Percentiles rank a stretch among this genome's conserved stretches.
phyloP scores from a whole-genome alignment of 2,113 vertebrate genomes.

The Jaculus jaculus region DNA sequence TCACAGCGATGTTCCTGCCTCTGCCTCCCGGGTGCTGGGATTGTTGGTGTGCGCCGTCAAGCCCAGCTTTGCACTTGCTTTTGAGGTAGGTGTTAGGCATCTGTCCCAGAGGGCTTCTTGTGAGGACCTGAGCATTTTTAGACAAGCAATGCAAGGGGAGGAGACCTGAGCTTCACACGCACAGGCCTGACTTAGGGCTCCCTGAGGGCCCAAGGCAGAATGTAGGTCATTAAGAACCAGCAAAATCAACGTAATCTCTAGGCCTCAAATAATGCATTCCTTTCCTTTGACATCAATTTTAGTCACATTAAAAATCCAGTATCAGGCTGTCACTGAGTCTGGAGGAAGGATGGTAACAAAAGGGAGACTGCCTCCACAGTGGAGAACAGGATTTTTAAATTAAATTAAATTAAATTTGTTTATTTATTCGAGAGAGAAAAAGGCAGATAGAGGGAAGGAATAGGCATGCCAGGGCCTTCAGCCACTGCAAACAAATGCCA shows the following conservation, averaged over 20 bases:
- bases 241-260: background rate
- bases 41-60: too few species aligned
- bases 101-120: background rate
- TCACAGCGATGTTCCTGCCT: too few species aligned
- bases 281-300: slow-evolving; percentile 33
- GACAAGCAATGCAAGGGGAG: background rate
- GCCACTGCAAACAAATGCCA: too few species aligned
- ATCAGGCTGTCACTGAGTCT: background rate
- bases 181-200: background rate
- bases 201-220: background rate
- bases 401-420: too few species aligned
- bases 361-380: background rate
- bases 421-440: too few species aligned
- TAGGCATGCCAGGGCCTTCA: too few species aligned
- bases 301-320: slow-evolving; percentile 26
- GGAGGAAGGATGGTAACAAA: background rate
- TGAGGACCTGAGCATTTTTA: background rate
- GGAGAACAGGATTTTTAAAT: background rate
- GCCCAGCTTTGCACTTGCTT: background rate
- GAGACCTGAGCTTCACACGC: background rate
- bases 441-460: too few species aligned
- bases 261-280: background rate
- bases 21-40: too few species aligned
- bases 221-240: background rate
- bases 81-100: too few species aligned